Base-by-base conservation (phyloP, 64 coral and sea anemone genomes). In the Actinia equina region DNA sequence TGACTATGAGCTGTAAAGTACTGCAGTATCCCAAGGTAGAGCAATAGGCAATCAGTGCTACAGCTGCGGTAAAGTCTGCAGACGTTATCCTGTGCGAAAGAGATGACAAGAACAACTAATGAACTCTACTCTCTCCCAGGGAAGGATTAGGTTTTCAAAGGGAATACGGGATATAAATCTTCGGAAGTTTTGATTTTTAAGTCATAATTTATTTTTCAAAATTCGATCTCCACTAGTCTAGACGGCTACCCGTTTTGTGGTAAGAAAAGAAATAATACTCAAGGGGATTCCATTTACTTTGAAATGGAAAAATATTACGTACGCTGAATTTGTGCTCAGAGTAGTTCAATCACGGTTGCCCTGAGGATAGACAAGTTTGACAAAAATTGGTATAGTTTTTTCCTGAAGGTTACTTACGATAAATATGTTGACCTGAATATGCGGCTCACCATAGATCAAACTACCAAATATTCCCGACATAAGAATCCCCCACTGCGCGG, bases 401-500 rank as follows among this genome's bases (percentile, higher is more conserved):
- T 60, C n/a, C n/a, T 60, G 16, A 18, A 19, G 18, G 2, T 10
- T 63, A 80, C 87, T 88, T 82, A 88, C 87, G 87, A 80, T 42
- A 80, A 26, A 41, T n/a, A 88, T 88, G 87, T 59, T 81, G 57
- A 88, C 27, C 15, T 80, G 45, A 19, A 88, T 88, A 17, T 88
- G 77, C 71, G 51, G 26, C 7, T 88, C 53, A 8, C 87, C 87
- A 17, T 80, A 22, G 27, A 88, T 77, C 56, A 88, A 61, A 26
- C 60, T 51, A 81, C 18, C 37, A 63, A 88, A 82, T 37, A 88
- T 80, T 0, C 87, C 87, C 5, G 77, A 18, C 71, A 77, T 58
- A 2, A 88, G 37, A 3, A 79, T 88, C 19, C 37, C 87, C 87
- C 77, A 88, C 54, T 88, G 87, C n/a, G 87, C 87, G 16, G 71